Conservation (phyloP, 1,140 invertebrate species). For the Pogonus chalceus region DNA sequence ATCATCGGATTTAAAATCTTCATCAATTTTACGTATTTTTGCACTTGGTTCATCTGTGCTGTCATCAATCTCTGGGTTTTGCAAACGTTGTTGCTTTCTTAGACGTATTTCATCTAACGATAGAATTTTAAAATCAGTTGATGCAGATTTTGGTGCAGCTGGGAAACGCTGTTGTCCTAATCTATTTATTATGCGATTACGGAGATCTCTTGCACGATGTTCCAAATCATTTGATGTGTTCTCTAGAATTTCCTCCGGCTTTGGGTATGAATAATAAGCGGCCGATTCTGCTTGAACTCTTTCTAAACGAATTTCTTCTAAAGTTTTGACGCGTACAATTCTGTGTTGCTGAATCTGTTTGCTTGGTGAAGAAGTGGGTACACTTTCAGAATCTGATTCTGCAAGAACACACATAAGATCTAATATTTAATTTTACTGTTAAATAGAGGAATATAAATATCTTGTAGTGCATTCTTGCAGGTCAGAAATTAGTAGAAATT, state of each 20-base stretch:
- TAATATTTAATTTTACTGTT: background rate
- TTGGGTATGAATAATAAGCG: constrained; percentile 49
- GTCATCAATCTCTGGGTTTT: background rate
- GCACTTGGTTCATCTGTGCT: background rate
- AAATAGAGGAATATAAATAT: background rate
- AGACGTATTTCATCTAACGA: constrained; percentile 15
- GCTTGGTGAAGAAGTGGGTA: constrained; percentile 44
- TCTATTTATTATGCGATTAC: constrained; percentile 7
- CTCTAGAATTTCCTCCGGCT: constrained; percentile 18
- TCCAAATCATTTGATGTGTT: constrained; percentile 8
- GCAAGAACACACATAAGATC: constrained; percentile 48
- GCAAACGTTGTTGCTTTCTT: constrained; percentile 12
- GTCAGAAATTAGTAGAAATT: background rate
- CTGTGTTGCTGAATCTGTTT: constrained; percentile 35
- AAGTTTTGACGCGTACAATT: constrained; percentile 45
- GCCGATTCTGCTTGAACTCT: constrained; percentile 56
- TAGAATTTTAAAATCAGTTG: constrained; percentile 10
- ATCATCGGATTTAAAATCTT: constrained; percentile 13
- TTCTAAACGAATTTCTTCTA: constrained; percentile 55
- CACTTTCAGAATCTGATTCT: constrained; percentile 61
- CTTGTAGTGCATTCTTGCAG: constrained; percentile 30
- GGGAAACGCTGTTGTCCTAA: background rate
- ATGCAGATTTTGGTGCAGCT: background rate
- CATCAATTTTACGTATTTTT: constrained; percentile 6
- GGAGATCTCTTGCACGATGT: constrained; percentile 11